Evolutionary conservation across 2,888 invertebrate species (phyloP), one percentile per base, ranked within the genome.

Genomic region (Danaus chrysippus): DNA sequence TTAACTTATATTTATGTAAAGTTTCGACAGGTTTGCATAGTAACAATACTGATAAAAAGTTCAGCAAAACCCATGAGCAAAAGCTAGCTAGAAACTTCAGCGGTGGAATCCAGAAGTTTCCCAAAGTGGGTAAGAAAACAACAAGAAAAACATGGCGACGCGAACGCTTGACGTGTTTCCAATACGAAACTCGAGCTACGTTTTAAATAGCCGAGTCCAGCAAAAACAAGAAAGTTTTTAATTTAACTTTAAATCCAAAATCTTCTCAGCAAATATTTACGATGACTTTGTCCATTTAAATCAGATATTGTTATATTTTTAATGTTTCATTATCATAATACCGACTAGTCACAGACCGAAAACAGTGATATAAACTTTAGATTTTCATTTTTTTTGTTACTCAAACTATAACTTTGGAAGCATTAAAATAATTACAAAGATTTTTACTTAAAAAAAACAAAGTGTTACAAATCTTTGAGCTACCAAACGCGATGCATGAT

Each of bases 81-180:
- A 65, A 65, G 52, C 58, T 54, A 64, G 58, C 61, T 41, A 54
- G 13, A 58, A 66, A 66, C 60, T 65, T 63, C 42, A 59, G 23
- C 41, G 42, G 56, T 46, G 60, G 56, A 61, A 62, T 59, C 58
- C 59, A 56, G 42, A 69, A 71, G 65, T 71, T 70, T 54, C 59
- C 54, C 52, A 56, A 58, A 59, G 68, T 72, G 63, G 54, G 54
- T 58, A 77, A 75, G 74, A 75, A 76, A 74, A 74, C 71, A 72
- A 72, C 71, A 76, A 76, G 75, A 78, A 76, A 74, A 78, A 79
- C 76, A 73, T 69, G 68, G 69, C 71, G 69, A 67, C 67, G 66
- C 63, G 68, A 77, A 72, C 74, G 75, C 75, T 77, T 79, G 81
- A 83, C 83, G 74, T 79, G 76, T 83, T 81, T 80, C 81, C 79